Evolutionary conservation across 2,113 vertebrate species (phyloP).

Genomic region (Myrmecobius fasciatus): DNA sequence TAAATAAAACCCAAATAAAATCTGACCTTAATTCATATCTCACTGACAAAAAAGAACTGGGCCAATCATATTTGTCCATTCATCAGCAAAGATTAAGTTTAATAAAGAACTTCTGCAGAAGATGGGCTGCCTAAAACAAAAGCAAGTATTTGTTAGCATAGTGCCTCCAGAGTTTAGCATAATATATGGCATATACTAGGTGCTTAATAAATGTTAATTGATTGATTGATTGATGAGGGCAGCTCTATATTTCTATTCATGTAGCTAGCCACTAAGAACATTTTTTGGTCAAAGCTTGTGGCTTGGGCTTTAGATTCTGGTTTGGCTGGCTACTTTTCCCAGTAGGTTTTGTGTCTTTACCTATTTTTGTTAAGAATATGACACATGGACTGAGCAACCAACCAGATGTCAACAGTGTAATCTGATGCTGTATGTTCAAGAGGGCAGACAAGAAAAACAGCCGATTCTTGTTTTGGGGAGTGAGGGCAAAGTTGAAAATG

Average conservation of each 20-base stretch:
- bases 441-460: constrained; percentile 63
- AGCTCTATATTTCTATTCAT: constrained; percentile 29
- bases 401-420: constrained; percentile 78
- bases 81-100: constrained; percentile 25
- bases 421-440: constrained; percentile 63
- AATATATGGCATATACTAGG: not conserved
- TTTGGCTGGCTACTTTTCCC: constrained; percentile 74
- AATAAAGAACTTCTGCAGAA: constrained; percentile 5
- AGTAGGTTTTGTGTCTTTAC: constrained; percentile 75
- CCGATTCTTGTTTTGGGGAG: constrained; percentile 59
- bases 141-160: not conserved
- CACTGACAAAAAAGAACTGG: not conserved
- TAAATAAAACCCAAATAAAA: not conserved
- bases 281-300: constrained; percentile 55
- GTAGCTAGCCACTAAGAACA: constrained; percentile 52
- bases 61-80: not conserved
- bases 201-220: not conserved
- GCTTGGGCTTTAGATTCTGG: constrained; percentile 77
- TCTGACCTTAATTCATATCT: constrained; percentile 42
- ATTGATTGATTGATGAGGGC: constrained; percentile 19
- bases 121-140: not conserved
- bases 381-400: constrained; percentile 80
- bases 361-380: constrained; percentile 80
- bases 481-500: not conserved
- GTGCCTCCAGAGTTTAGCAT: not conserved